Base-by-base conservation (phyloP, 2,888 invertebrate species). In the Apamea monoglypha region DNA sequence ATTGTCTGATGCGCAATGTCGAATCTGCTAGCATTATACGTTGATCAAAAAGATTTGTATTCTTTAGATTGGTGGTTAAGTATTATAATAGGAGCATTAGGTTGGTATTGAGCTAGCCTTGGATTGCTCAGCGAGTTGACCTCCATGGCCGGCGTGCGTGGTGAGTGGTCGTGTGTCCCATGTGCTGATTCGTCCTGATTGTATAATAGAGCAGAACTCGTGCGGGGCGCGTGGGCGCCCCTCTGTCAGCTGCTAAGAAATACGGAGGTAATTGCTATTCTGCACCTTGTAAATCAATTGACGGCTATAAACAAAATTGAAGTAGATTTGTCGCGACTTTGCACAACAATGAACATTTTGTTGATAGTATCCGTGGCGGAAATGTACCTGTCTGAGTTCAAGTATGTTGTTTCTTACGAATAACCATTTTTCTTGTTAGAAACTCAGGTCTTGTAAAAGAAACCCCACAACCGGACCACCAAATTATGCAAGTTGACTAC, bases 131-230 rank as follows among this genome's bases (percentile, higher is more conserved):
- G 84, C 87, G 85, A 82, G 79, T 88, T 87, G 72, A 84, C 76
- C 84, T 82, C 77, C 29, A 76, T 67, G 87, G 78, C 83, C 81
- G 70, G 40, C 50, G 74, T 83, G 83, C 69, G 86, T 85, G 86
- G 82, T 81, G 68, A 77, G 81, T 77, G 76, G 78, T 70, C 72
- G 72, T 86, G 89, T 92, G 91, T 92, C 91, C 92, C 89, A 91
- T 90, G 95, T 93, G 96, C 94, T 95, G 96, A 96, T 96, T 96
- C 94, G 94, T 90, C 91, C 94, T 96, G 96, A 96, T 96, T 96
- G 96, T 95, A 95, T 96, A 96, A 96, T 96, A 88, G 95, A 94
- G 90, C 91, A 89, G 90, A 91, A 92, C 94, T 94, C 94, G 95
- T 94, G 95, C 95, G 92, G 90, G 91, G 91, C 94, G 96, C 95